These are phyloP conservation scores for Scomber japonicus DNA, from an alignment of 2,113 vertebrate species.

Conservation along the genomic window DNA sequence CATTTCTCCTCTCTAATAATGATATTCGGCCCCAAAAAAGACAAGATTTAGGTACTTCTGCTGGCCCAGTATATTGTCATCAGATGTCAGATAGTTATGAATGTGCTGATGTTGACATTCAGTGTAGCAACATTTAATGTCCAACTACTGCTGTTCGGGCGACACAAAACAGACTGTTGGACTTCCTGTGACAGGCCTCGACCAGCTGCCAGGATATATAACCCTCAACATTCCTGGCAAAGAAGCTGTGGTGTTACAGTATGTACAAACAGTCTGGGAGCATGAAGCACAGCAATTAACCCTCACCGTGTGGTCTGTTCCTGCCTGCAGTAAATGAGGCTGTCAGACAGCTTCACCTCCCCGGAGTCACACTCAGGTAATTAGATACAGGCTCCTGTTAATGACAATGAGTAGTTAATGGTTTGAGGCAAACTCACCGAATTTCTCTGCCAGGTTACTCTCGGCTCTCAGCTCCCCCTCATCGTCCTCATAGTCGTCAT, in stretches of 20 bases:
- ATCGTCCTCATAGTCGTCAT: slow-evolving; percentile 88
- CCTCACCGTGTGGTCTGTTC: slow-evolving; percentile 48
- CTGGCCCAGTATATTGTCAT: neutral
- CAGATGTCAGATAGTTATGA: neutral
- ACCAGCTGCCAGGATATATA: slow-evolving; percentile 31
- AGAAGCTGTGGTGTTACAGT: slow-evolving; percentile 29
- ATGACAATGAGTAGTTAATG: slow-evolving; percentile 48
- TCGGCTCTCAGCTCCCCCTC: slow-evolving; percentile 90
- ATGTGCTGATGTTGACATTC: neutral
- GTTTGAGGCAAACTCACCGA: slow-evolving; percentile 80
- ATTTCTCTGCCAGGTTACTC: slow-evolving; percentile 90
- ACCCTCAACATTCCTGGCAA: slow-evolving; percentile 50
- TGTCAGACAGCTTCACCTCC: slow-evolving; percentile 47
- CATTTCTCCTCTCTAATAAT: neutral
- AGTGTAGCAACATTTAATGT: slow-evolving; percentile 7
- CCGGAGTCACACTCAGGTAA: slow-evolving; percentile 35
- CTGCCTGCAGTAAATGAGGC: slow-evolving; percentile 39
- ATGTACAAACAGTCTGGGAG: slow-evolving; percentile 43
- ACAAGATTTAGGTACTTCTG: neutral
- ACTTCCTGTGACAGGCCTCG: slow-evolving; percentile 24
- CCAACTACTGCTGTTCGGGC: neutral
- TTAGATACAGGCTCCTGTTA: slow-evolving; percentile 48
- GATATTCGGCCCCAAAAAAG: neutral
- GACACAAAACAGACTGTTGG: slow-evolving; percentile 29
- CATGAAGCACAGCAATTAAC: slow-evolving; percentile 51